A percentile compares a stretch with the other conserved stretches of the same genome.
phyloP scores from a whole-genome alignment of 2,888 invertebrate species.

The Chrysopilus asiliformis region DNA sequence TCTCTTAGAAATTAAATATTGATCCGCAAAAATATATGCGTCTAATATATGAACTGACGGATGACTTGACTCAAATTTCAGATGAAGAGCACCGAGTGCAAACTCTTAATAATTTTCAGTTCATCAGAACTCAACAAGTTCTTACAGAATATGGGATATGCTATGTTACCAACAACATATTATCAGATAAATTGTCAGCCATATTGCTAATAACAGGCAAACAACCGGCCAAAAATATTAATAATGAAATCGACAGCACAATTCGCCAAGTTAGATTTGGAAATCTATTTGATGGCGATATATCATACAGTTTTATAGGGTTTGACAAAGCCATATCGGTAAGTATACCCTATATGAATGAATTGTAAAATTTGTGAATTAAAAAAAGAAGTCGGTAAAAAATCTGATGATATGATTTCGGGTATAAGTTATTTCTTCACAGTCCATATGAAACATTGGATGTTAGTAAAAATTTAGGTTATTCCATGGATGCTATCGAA shows the following conservation, averaged over 20 bases:
- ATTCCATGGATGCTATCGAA: constrained; percentile 20
- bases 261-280: constrained; percentile 15
- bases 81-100: constrained; percentile 18
- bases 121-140: constrained; percentile 23
- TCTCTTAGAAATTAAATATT: constrained; percentile 20
- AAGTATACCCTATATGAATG: constrained; percentile 8
- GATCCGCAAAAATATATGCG: constrained; percentile 29
- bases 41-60: constrained; percentile 31
- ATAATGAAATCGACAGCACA: background rate
- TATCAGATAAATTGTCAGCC: constrained; percentile 24
- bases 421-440: constrained; percentile 29
- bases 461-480: constrained; percentile 23
- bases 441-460: constrained; percentile 29
- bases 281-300: constrained; percentile 25
- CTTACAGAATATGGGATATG: constrained; percentile 34
- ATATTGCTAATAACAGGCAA: constrained; percentile 23
- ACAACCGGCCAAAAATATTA: constrained; percentile 15
- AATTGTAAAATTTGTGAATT: no score
- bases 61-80: constrained; percentile 13
- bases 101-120: constrained; percentile 19
- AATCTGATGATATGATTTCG: no score
- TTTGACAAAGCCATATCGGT: constrained; percentile 24
- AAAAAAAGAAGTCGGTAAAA: no score
- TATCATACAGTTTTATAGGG: constrained; percentile 24
- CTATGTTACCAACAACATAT: constrained; percentile 25